Conservation (phyloP, 1,140 invertebrate species). For the Drosophila jambulina region DNA sequence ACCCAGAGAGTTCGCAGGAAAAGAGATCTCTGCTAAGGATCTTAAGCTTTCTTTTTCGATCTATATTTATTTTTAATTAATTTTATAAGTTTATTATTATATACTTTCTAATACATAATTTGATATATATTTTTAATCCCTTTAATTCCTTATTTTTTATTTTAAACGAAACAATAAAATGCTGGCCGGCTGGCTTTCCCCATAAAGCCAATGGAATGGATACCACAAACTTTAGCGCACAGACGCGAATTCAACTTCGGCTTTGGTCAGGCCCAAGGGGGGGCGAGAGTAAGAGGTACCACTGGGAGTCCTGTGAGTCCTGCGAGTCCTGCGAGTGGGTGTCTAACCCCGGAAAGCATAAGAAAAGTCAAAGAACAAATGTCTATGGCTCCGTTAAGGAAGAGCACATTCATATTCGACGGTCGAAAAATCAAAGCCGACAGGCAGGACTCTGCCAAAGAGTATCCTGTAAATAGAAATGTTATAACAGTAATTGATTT, state of each 20-base stretch:
- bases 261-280: background rate
- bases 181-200: conserved; percentile 6
- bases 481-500: background rate
- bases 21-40: conserved; percentile 10
- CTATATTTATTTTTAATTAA: background rate
- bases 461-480: background rate
- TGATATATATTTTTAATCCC: background rate
- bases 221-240: conserved; percentile 31
- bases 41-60: background rate
- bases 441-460: background rate
- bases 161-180: conserved; percentile 32
- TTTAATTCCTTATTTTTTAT: background rate
- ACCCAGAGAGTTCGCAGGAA: background rate
- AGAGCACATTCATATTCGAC: conserved; percentile 35
- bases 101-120: conserved; percentile 10
- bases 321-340: conserved; percentile 4
- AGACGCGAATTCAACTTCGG: conserved; percentile 3
- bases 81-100: too few relatives aligned
- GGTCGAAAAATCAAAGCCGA: background rate
- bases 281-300: background rate
- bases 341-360: conserved; percentile 70
- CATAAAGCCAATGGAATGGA: conserved; percentile 39
- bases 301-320: conserved; percentile 7
- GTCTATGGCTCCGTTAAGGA: conserved; percentile 55
- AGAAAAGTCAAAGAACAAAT: conserved; percentile 83